phyloP scores from a whole-genome alignment of 2,113 vertebrate species.

The Pachyramphus minor region DNA sequence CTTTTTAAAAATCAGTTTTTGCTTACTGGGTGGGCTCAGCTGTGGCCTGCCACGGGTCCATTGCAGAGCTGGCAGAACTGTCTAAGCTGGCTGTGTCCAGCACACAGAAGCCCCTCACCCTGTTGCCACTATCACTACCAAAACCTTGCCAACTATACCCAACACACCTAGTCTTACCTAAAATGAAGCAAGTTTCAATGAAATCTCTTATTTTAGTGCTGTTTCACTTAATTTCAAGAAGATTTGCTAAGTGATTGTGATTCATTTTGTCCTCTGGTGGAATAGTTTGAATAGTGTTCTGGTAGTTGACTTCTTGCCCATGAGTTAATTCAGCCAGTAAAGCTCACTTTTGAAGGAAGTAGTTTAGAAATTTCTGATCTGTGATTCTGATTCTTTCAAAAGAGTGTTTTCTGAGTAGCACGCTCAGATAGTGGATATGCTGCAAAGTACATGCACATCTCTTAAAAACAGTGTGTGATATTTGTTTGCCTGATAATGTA shows the following conservation, averaged over 20 bases:
- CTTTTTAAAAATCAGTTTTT: not conserved
- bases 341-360: not conserved
- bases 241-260: not conserved
- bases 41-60: not conserved
- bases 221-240: not conserved
- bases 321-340: not conserved
- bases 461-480: not conserved
- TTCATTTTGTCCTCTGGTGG: not conserved
- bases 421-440: not conserved
- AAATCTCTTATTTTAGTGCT: not conserved
- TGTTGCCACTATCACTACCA: fast-evolving
- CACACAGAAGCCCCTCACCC: not conserved
- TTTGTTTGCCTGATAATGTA: not conserved
- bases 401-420: not conserved
- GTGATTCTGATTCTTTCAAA: not conserved
- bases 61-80: not conserved
- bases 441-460: not conserved
- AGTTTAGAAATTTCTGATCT: not conserved
- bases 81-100: not conserved
- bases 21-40: not conserved
- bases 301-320: not conserved
- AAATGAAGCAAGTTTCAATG: not conserved
- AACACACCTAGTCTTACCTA: not conserved
- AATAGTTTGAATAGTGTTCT: not conserved
- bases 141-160: not conserved